Evolutionary conservation across 2,888 invertebrate genomes (phyloP), one percentile per base, ranked within the genome.

Genomic region (Drosophila infuscata): DNA sequence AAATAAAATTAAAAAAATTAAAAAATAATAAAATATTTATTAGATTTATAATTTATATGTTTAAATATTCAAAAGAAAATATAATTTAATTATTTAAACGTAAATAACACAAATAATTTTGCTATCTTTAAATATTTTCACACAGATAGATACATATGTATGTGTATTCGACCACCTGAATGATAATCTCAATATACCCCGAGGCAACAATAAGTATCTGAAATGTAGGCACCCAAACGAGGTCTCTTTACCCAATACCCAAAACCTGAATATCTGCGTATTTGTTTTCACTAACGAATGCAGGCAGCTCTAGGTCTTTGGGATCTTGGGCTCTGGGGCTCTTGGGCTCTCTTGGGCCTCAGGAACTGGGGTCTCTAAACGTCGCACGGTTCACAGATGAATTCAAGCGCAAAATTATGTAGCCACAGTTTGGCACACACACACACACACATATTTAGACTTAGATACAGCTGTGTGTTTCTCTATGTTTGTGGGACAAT

Each of bases 321-420:
- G 77, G 81, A 70, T 72, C 65, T 70, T 73, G 67, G 76, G 79
- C 76, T 68, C 73, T 70, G 25, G 63, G 77, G 81, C 70, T 72
- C 65, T 70, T 73, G 67, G 76, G 79, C 76, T 68, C 73, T 70
- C 52, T 58, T 59, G 74, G 72, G 73, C 64, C 89, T 74, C 73
- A 53, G 60, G 53, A 52, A 57, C 66, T 64, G 63, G 65, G 58
- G 65, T 68, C 70, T 63, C 82, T 82, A 89, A 87, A 78, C 85
- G 85, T 71, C 70, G 82, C 85, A 89, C 88, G 89, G 85, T 81
- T 76, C 82, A 75, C 74, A 83, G 78, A 78, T 86, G 90, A 86
- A 90, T 83, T 88, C 87, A 90, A 90, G 90, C 87, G 89, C 78
- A 90, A 88, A 88, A 88, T 88, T 88, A 88, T 87, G 90, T 88